These are phyloP conservation scores for Hydriomena furcata DNA, from an alignment of 2,888 invertebrate genomes.

Conservation along the genomic window DNA sequence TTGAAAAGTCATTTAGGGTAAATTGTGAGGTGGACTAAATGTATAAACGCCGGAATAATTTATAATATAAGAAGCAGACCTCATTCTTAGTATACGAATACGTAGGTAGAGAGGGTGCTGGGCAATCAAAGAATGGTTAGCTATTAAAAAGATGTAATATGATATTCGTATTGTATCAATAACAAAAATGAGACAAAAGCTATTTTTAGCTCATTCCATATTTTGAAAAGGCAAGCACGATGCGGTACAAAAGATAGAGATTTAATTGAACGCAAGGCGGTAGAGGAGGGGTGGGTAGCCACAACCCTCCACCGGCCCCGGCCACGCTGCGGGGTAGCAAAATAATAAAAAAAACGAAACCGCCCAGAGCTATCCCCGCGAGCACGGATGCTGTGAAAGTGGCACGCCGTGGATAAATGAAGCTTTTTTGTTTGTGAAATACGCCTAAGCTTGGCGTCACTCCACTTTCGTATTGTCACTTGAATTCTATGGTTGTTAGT, in stretches of 20 bases:
- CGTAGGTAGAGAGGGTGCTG: too few species aligned
- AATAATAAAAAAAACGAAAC: constrained; percentile 78
- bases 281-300: constrained; percentile 56
- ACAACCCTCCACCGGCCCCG: constrained; percentile 54
- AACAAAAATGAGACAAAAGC: background rate
- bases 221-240: constrained; percentile 76
- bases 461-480: constrained; percentile 78
- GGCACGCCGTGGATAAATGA: constrained; percentile 82
- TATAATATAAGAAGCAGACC: background rate
- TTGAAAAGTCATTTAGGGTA: constrained; percentile 1
- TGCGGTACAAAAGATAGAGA: constrained; percentile 75
- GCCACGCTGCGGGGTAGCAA: constrained; percentile 52
- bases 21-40: background rate
- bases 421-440: constrained; percentile 79
- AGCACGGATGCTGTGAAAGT: constrained; percentile 82
- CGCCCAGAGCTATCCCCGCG: constrained; percentile 68
- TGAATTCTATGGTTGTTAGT: constrained; percentile 76
- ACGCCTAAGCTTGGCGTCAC: constrained; percentile 74
- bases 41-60: background rate
- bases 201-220: constrained; percentile 76
- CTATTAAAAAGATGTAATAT: too few species aligned
- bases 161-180: too few species aligned
- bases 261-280: constrained; percentile 79
- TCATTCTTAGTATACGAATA: background rate
- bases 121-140: too few species aligned